Conservation (phyloP, 2,888 invertebrate genomes). For the Ochropleura leucogaster region DNA sequence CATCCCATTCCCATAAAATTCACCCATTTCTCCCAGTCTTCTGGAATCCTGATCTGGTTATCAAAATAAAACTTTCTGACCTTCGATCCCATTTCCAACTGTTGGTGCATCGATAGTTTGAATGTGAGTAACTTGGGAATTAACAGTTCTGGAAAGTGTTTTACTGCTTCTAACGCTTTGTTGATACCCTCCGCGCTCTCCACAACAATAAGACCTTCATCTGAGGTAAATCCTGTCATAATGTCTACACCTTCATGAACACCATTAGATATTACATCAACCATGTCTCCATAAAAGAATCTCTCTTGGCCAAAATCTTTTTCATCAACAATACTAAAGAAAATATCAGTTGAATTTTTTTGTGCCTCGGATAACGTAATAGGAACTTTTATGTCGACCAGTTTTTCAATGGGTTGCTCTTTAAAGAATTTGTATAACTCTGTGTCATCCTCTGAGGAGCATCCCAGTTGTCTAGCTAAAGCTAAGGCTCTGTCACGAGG, state of each 20-base stretch:
- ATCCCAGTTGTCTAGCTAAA: constrained; percentile 72
- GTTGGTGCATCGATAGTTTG: constrained; percentile 54
- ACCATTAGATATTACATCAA: constrained; percentile 83
- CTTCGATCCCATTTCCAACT: constrained; percentile 64
- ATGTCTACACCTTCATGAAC: constrained; percentile 90
- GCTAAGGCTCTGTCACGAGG: constrained; percentile 83
- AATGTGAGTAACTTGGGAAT: constrained; percentile 50
- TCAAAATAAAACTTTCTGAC: constrained; percentile 68
- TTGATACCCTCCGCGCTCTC: constrained; percentile 24
- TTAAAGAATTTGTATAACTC: constrained; percentile 71
- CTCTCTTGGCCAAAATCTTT: constrained; percentile 71
- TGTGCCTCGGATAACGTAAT: constrained; percentile 61
- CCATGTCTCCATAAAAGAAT: constrained; percentile 71
- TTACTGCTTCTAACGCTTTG: constrained; percentile 25
- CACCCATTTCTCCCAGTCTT: constrained; percentile 62
- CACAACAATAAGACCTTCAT: constrained; percentile 90
- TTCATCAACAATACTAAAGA: constrained; percentile 70
- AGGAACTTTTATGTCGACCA: constrained; percentile 53
- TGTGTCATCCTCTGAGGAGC: constrained; percentile 67
- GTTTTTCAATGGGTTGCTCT: constrained; percentile 61
- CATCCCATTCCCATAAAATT: constrained; percentile 56
- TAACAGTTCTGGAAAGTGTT: constrained; percentile 57
- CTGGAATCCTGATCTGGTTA: constrained; percentile 48
- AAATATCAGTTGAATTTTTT: constrained; percentile 30
- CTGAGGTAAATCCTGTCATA: constrained; percentile 92